These are phyloP conservation scores for Lepidurus couesii DNA, from an alignment of 1,140 invertebrate species.

Conservation along the genomic window DNA sequence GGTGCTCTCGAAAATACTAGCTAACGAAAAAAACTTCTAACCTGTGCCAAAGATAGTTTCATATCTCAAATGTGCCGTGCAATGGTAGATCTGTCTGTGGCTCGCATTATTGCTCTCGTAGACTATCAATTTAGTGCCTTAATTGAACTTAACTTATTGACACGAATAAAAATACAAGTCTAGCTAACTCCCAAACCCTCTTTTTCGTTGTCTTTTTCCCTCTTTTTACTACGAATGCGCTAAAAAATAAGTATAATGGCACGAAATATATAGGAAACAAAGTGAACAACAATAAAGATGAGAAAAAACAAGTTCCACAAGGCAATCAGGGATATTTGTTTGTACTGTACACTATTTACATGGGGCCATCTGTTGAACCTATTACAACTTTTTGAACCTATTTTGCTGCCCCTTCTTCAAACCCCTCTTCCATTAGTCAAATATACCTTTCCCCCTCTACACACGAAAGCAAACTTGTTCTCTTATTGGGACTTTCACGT, in stretches of 20 bases:
- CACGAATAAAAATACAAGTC: slow-evolving; percentile 1
- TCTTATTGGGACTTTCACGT: neutral
- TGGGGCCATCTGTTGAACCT: neutral
- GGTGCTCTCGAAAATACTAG: neutral
- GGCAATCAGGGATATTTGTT: neutral
- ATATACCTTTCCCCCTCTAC: neutral
- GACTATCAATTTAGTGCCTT: slow-evolving; percentile 7
- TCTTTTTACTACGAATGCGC: too few relatives aligned
- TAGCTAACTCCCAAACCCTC: neutral
- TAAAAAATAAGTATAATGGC: too few relatives aligned
- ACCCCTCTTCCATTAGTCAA: neutral
- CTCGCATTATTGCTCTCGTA: neutral
- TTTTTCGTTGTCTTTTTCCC: too few relatives aligned
- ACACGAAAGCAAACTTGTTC: too few relatives aligned
- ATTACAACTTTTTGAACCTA: neutral
- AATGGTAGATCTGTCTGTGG: neutral
- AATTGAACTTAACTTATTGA: slow-evolving; percentile 14
- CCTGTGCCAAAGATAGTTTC: slow-evolving; percentile 19
- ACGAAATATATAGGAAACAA: too few relatives aligned
- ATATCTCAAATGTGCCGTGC: slow-evolving; percentile 3
- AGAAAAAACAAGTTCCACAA: too few relatives aligned
- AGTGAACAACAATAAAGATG: too few relatives aligned
- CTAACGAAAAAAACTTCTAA: slow-evolving; percentile 8
- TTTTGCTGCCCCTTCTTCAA: neutral
- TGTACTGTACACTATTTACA: slow-evolving; percentile 22